Evolutionary conservation across 2,888 invertebrate species (phyloP), one percentile per base, ranked within the genome.

Genomic region (Drosophila rubida): DNA sequence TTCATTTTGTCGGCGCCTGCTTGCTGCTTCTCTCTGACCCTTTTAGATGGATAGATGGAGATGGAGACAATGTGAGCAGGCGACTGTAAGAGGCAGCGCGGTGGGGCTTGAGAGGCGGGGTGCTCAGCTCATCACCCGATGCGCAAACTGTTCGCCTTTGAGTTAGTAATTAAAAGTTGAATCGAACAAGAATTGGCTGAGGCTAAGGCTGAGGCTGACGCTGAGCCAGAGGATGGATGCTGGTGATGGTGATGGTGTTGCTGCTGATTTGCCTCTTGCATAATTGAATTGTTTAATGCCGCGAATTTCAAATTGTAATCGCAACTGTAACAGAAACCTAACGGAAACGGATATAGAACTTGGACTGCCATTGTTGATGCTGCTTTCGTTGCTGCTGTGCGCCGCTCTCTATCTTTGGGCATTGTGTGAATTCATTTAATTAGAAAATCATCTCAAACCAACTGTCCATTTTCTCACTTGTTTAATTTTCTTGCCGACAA

Each of bases 261-360:
- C 41, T 45, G 58, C 55, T 73, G 79, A 73, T 69, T 71, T 69
- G 72, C 61, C 60, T 66, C 75, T 67, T 78, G 79, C 75, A 76
- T 88, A 88, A 88, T 87, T 87, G 76, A 87, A 79, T 84, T 85
- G 84, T 80, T 86, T 80, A 76, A 78, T 79, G 80, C 84, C 59
- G 75, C 59, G 73, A 71, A 78, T 78, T 75, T 69, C 81, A 71
- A 80, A 86, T 73, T 84, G 86, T 80, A 66, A 68, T 60, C 72
- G 80, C 35, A 41, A 48, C 55, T 55, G 58, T 59, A 16, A 30
- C 49, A 45, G 74, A 74, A 74, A 63, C 66, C 60, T 35, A 45
- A 67, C 74, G 88, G 86, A 87, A 87, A 69, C 84, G 88, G 88
- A 80, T 80, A 80, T 80, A 80, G 50, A 80, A 81, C 75, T 66